Evolutionary conservation across 2,797 vertebrate species (phyloP).

Genomic region (Masticophis lateralis): DNA sequence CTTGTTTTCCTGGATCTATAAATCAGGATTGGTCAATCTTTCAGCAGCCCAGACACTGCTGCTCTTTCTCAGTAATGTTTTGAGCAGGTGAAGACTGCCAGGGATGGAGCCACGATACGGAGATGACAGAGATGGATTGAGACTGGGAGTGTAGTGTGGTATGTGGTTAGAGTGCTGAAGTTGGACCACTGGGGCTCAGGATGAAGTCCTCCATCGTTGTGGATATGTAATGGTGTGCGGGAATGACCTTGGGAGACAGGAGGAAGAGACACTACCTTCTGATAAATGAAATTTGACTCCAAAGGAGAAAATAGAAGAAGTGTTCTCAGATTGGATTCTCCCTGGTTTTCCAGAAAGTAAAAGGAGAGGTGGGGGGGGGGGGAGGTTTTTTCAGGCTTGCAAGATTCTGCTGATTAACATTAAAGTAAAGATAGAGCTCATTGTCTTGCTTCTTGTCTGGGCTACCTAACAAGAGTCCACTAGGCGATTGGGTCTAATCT

Average conservation of each 20-base stretch:
- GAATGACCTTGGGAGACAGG: background rate
- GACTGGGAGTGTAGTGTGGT: background rate
- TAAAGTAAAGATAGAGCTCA: background rate
- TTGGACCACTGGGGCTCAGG: background rate
- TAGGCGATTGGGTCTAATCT: background rate
- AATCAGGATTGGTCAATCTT: background rate
- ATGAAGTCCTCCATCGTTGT: background rate
- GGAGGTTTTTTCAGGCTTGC: background rate
- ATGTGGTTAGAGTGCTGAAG: background rate
- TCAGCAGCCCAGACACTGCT: background rate
- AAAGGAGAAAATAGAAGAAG: background rate
- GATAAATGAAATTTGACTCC: background rate
- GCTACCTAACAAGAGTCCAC: background rate
- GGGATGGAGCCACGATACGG: background rate
- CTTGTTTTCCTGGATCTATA: background rate
- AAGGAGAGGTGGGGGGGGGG: no score
- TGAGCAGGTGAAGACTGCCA: background rate
- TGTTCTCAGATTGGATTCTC: no score
- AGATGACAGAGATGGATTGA: background rate
- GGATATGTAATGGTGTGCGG: background rate
- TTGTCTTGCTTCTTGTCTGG: background rate
- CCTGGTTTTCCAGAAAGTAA: no score
- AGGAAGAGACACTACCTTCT: background rate
- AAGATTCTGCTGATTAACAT: background rate
- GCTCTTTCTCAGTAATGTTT: background rate